phyloP scores from a whole-genome alignment of 2,888 invertebrate genomes.

The Allophyes oxyacanthae region DNA sequence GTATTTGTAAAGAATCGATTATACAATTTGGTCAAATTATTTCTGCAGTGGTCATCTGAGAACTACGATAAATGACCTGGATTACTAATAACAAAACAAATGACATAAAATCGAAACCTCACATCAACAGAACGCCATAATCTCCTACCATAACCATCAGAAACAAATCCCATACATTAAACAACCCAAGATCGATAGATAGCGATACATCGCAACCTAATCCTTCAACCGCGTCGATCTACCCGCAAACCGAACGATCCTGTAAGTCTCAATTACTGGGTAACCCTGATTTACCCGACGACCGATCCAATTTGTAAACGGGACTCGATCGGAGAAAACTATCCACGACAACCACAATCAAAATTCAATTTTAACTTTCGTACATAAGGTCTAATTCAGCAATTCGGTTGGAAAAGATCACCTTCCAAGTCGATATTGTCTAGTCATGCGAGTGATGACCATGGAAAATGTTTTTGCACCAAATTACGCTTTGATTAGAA shows the following conservation, averaged over 20 bases:
- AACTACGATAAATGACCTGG: neutral
- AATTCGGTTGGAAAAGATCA: conserved; percentile 59
- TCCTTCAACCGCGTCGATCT: conserved; percentile 82
- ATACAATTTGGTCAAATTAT: too few species aligned
- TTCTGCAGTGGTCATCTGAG: too few species aligned
- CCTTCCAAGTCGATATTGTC: conserved; percentile 86
- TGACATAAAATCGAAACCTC: conserved; percentile 1
- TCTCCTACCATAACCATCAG: conserved; percentile 46
- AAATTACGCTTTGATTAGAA: conserved; percentile 63
- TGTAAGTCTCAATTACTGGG: conserved; percentile 88
- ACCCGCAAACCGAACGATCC: conserved; percentile 83
- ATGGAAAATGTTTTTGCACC: conserved; percentile 59
- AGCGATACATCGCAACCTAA: conserved; percentile 77
- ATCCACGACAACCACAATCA: conserved; percentile 53
- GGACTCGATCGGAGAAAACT: conserved; percentile 84
- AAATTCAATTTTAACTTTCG: conserved; percentile 54
- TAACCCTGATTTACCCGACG: conserved; percentile 86
- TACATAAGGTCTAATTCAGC: conserved; percentile 32
- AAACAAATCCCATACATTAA: conserved; percentile 59
- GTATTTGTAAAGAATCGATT: too few species aligned
- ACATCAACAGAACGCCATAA: conserved; percentile 32
- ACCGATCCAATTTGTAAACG: conserved; percentile 88
- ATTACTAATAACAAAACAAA: conserved; percentile 8
- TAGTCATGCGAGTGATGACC: conserved; percentile 89
- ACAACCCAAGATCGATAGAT: conserved; percentile 79